Conservation (phyloP, 2,888 invertebrate species). For the Ischnus inquisitorius region DNA sequence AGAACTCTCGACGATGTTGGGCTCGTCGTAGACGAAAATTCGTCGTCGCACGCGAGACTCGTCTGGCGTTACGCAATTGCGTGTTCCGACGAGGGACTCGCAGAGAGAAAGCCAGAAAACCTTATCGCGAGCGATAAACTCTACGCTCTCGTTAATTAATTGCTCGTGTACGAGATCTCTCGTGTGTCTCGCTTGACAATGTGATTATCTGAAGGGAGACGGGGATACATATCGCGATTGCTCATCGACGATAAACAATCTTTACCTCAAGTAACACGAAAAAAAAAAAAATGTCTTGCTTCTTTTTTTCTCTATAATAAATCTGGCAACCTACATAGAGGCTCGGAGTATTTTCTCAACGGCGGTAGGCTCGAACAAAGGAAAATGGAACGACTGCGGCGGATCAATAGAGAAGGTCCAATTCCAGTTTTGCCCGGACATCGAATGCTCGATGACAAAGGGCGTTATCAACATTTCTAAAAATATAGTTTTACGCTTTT, state of each 20-base stretch:
- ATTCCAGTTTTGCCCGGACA: not conserved
- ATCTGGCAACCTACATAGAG: not conserved
- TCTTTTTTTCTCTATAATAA: not conserved
- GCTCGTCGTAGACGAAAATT: constrained; percentile 45
- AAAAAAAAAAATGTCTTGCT: not conserved
- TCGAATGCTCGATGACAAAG: not conserved
- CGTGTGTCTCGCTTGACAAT: constrained; percentile 10
- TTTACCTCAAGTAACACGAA: not conserved
- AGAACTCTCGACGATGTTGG: not conserved
- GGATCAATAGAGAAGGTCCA: constrained; percentile 20
- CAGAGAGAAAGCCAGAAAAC: not conserved
- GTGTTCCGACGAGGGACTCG: constrained; percentile 55
- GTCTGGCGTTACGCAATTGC: constrained; percentile 69
- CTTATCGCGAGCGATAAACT: constrained; percentile 30
- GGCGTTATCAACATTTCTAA: not conserved
- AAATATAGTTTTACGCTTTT: not conserved
- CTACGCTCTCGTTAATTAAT: constrained; percentile 27
- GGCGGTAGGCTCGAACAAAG: not conserved
- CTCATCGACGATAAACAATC: not conserved
- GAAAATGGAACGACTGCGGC: not conserved
- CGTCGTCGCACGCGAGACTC: constrained; percentile 62
- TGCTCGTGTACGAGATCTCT: constrained; percentile 22
- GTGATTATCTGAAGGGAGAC: constrained; percentile 15
- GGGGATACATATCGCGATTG: not conserved
- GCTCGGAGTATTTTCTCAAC: not conserved